Conservation (phyloP, 2,797 vertebrate species). For the Amblyopsis hoosieri region DNA sequence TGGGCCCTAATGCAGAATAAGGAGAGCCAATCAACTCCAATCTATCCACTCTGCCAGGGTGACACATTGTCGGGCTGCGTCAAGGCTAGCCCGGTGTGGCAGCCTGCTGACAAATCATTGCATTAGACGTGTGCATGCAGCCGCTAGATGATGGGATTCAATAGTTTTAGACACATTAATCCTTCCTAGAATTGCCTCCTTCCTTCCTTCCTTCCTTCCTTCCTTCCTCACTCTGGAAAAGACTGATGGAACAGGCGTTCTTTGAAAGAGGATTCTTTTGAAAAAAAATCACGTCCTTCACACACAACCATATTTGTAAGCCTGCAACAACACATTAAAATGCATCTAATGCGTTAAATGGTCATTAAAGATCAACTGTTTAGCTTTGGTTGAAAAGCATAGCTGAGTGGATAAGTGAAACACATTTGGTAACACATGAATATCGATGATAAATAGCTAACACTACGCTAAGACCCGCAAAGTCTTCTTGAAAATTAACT, state of each 20-base stretch:
- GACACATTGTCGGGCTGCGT: conserved; percentile 69
- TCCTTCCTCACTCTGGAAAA: conserved; percentile 22
- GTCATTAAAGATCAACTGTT: not conserved
- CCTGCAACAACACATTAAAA: no score
- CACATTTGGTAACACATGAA: not conserved
- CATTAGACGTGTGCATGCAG: conserved; percentile 67
- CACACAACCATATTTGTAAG: no score
- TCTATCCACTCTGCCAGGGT: conserved; percentile 67
- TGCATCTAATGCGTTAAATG: not conserved
- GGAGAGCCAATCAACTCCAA: conserved; percentile 76
- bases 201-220: conserved; percentile 44
- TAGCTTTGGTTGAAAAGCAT: no score
- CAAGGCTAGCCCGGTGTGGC: conserved; percentile 65
- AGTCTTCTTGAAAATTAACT: conserved; percentile 1
- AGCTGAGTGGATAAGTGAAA: no score
- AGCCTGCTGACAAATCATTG: conserved; percentile 75
- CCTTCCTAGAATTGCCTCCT: conserved; percentile 43
- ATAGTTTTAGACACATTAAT: conserved; percentile 64
- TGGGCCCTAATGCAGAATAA: conserved; percentile 77
- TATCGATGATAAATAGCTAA: not conserved
- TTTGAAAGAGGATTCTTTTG: conserved; percentile 16
- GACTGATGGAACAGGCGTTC: conserved; percentile 4
- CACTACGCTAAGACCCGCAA: not conserved
- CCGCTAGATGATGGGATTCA: conserved; percentile 69
- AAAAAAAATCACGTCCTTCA: no score